Conservation (phyloP, 2,113 vertebrate genomes). For the Eurypyga helias region DNA sequence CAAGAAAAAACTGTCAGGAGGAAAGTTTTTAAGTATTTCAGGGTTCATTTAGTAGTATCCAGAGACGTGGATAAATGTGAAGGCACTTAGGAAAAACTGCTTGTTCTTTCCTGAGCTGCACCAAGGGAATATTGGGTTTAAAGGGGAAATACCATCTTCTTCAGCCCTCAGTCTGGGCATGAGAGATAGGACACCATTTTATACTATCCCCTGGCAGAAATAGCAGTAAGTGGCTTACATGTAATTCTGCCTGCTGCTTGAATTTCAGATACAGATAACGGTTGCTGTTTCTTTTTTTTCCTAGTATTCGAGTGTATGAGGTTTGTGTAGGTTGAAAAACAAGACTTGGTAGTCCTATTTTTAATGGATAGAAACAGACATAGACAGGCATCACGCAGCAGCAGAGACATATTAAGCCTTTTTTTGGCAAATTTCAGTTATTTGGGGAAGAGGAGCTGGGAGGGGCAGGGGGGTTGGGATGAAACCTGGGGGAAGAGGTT, state of each 20-base stretch:
- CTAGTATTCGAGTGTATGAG: background rate
- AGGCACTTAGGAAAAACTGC: background rate
- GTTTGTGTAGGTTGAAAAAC: background rate
- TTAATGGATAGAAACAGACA: background rate
- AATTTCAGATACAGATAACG: background rate
- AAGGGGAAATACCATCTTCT: background rate
- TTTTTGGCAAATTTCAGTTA: background rate
- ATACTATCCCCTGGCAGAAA: background rate
- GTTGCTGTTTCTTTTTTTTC: background rate
- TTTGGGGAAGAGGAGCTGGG: background rate
- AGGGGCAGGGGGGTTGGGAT: fast-evolving
- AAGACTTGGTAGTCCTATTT: background rate
- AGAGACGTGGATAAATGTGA: background rate
- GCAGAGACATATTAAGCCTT: background rate
- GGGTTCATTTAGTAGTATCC: background rate
- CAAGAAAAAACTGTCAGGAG: background rate
- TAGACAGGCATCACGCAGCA: background rate
- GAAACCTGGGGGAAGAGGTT: background rate
- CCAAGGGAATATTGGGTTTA: background rate
- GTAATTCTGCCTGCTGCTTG: background rate
- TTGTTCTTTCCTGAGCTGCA: background rate
- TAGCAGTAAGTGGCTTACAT: background rate
- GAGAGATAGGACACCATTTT: background rate
- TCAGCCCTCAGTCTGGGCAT: background rate
- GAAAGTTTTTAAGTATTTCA: background rate